These are phyloP conservation scores for Phacellophora camtschatica DNA, from an alignment of 30 jellyfish, hydroid and myxozoan genomes.

Conservation along the genomic window DNA sequence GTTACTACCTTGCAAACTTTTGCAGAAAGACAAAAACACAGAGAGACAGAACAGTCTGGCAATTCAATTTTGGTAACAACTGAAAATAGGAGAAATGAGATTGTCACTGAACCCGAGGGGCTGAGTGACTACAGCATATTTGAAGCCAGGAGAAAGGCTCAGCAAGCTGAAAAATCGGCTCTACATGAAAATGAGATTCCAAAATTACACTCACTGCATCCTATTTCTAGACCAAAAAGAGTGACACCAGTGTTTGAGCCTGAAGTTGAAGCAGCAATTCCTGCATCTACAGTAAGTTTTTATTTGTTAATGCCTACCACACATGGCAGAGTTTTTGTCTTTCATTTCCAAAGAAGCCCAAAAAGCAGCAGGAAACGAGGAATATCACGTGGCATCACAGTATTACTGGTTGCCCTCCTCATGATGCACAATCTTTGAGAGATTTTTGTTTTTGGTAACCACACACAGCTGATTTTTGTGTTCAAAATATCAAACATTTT, in stretches of 20 bases:
- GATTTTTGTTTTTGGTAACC: too few relatives aligned
- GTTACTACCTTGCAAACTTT: constrained; percentile 62
- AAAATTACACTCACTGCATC: constrained; percentile 38
- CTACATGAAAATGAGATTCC: not conserved
- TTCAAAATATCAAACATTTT: too few relatives aligned
- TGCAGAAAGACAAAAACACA: constrained; percentile 16
- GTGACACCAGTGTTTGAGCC: constrained; percentile 7
- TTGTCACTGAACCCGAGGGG: not conserved
- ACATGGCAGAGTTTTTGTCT: too few relatives aligned
- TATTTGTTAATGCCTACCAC: too few relatives aligned
- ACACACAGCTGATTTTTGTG: too few relatives aligned
- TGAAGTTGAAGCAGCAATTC: not conserved
- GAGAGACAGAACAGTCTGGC: constrained; percentile 17
- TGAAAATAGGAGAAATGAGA: not conserved
- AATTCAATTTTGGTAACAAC: constrained; percentile 26
- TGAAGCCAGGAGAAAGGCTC: constrained; percentile 63
- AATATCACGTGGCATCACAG: too few relatives aligned
- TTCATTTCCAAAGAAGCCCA: too few relatives aligned
- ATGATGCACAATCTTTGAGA: too few relatives aligned
- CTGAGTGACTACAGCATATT: constrained; percentile 33
- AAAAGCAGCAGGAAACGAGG: too few relatives aligned
- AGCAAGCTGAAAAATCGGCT: constrained; percentile 1
- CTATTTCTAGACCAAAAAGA: constrained; percentile 57
- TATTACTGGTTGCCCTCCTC: too few relatives aligned
- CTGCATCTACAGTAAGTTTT: not conserved